phyloP scores from a whole-genome alignment of 2,113 vertebrate species.

The Phainopepla nitens region DNA sequence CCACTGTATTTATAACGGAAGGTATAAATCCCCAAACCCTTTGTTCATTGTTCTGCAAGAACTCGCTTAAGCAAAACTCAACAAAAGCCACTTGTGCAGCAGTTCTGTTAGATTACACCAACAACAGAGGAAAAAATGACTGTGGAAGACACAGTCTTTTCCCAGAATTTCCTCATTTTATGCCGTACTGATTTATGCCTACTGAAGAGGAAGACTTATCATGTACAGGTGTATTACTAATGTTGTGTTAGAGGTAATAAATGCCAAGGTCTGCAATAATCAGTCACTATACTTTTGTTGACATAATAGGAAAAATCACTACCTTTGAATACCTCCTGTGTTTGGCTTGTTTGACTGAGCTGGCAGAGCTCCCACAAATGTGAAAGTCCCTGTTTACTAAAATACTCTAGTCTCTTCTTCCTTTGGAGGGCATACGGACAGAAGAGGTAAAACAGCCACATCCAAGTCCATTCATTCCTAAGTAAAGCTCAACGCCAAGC shows the following conservation, averaged over 20 bases:
- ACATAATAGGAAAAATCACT: not conserved
- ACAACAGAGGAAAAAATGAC: not conserved
- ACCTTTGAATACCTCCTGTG: not conserved
- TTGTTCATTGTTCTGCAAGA: slow-evolving; percentile 28
- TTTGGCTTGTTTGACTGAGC: not conserved
- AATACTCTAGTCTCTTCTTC: not conserved
- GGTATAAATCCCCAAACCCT: slow-evolving; percentile 18
- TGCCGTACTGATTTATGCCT: not conserved
- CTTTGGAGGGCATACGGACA: not conserved
- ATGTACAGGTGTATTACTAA: not conserved
- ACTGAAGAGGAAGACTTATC: not conserved
- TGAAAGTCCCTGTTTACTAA: not conserved
- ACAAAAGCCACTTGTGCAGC: not conserved
- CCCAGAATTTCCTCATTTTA: not conserved
- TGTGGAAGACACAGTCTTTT: not conserved
- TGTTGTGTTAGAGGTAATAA: not conserved
- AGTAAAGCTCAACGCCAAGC: not conserved
- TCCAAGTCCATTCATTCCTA: not conserved
- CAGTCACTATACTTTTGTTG: not conserved
- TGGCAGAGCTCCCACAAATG: not conserved
- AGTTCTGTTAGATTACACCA: not conserved
- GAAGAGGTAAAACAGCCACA: not conserved
- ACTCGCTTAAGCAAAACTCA: slow-evolving; percentile 5
- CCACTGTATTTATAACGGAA: slow-evolving; percentile 13
- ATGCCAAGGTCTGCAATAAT: not conserved